Conservation (phyloP, 2,113 vertebrate genomes). For the Lamprologus lemairii region DNA sequence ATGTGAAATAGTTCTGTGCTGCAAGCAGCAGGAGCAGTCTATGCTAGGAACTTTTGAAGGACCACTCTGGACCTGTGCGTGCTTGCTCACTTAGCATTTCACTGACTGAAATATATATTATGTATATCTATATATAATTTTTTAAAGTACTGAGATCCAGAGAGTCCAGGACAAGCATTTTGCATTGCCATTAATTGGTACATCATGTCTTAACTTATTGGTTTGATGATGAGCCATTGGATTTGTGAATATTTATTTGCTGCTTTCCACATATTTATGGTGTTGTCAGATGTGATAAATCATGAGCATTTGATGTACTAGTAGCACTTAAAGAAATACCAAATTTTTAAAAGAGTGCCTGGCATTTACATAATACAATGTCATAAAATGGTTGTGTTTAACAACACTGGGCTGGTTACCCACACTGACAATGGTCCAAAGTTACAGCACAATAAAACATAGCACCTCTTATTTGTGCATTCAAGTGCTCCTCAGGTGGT, state of each 20-base stretch:
- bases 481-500: background rate
- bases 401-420: background rate
- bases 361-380: background rate
- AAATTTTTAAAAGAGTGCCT: background rate
- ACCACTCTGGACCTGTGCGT: background rate
- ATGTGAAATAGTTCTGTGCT: background rate
- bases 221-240: background rate
- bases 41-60: background rate
- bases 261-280: background rate
- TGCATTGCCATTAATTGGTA: background rate
- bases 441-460: background rate
- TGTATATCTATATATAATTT: background rate
- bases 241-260: constrained; percentile 2
- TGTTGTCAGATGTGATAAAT: background rate
- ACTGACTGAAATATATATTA: background rate
- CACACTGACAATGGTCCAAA: background rate
- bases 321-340: background rate
- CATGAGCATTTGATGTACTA: background rate
- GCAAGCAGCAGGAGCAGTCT: background rate
- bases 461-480: background rate
- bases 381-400: background rate
- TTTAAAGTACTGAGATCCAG: background rate
- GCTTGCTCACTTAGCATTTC: background rate
- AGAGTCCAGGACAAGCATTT: background rate
- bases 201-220: background rate